Base-by-base conservation (phyloP, 2,113 vertebrate genomes). In the Chaetodon auriga region DNA sequence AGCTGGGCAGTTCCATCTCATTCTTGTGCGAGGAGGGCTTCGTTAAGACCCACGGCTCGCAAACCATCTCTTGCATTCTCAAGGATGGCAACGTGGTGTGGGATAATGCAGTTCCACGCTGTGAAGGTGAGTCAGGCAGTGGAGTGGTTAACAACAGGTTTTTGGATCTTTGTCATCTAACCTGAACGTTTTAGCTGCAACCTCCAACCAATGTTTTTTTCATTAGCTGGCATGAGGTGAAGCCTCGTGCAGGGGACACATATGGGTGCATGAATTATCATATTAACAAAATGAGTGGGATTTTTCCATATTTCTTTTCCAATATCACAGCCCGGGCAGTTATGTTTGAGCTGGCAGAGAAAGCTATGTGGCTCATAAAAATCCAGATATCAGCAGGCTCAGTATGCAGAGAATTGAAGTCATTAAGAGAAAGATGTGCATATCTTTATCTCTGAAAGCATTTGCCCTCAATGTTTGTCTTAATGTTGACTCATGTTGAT, bases 1-100 rank as follows among this genome's bases (percentile, higher is more conserved):
- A 99, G 91, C 96, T 99, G 12, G 98, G 98, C 60, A 99, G 97
- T 84, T 99, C 98, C 0, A 97, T 99, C 86, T 99, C 98, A 7
- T 99, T 99, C 92, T 92, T 99, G 4, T 99, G 98, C 0, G 98
- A 99, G 0, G 98, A 99, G 81, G 98, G 98, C 30, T 99, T 99
- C 73, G 95, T 99, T 0, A 96, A 98, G 87, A 99, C 98, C 0
- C 97, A 99, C 0, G 98, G 98, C 83, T 97, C 98, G 0, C 97
- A 99, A 86, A 99, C 96, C 36, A 91, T 99, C 90, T 98, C 98
- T 72, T 99, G 98, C 75, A 95, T 99, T 78, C 92, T 99, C 83
- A 98, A 99, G 92, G 98, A 99, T 30, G 98, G 98, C 21, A 99
- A 95, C 0, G 98, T 99, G 85, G 97, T 99, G 57, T 99, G 98